Percentiles rank a stretch among this genome's conserved stretches.
These are phyloP conservation scores for Trochalopteron elliotii DNA, from an alignment of 2,113 vertebrate species.

Conservation along the genomic window DNA sequence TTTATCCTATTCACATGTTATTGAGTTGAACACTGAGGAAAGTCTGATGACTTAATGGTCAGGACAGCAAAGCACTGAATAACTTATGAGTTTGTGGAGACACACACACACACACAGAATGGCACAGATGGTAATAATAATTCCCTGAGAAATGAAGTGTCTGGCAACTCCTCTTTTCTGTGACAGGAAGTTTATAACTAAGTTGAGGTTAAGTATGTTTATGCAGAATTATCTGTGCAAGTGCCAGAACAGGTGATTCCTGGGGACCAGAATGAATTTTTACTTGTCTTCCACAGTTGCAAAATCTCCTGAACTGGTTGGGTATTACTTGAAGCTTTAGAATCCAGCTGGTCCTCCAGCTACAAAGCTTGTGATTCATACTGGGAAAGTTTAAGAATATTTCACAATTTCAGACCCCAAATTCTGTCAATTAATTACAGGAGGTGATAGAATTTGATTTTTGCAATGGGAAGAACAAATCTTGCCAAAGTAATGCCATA, in stretches of 20 bases:
- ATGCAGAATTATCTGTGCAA: background rate
- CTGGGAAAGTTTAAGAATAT: background rate
- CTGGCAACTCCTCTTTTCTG: background rate
- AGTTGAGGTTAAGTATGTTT: background rate
- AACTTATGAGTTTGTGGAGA: background rate
- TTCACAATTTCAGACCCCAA: background rate
- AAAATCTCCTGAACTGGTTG: background rate
- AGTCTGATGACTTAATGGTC: background rate
- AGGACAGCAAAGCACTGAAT: background rate
- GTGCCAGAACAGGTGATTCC: background rate
- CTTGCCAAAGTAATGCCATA: background rate
- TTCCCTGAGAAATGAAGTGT: background rate
- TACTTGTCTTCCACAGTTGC: background rate
- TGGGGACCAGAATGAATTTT: background rate
- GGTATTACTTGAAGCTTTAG: background rate
- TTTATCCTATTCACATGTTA: too few relatives aligned
- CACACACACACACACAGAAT: fast-evolving
- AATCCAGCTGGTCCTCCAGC: background rate
- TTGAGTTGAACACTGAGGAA: background rate
- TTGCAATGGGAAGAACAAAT: background rate
- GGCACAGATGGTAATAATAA: background rate
- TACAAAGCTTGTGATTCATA: background rate
- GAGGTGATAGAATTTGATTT: background rate
- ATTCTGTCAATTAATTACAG: background rate
- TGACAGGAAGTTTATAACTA: background rate